Conservation (phyloP, 1,140 invertebrate genomes). For the Nasonia longicornis region DNA sequence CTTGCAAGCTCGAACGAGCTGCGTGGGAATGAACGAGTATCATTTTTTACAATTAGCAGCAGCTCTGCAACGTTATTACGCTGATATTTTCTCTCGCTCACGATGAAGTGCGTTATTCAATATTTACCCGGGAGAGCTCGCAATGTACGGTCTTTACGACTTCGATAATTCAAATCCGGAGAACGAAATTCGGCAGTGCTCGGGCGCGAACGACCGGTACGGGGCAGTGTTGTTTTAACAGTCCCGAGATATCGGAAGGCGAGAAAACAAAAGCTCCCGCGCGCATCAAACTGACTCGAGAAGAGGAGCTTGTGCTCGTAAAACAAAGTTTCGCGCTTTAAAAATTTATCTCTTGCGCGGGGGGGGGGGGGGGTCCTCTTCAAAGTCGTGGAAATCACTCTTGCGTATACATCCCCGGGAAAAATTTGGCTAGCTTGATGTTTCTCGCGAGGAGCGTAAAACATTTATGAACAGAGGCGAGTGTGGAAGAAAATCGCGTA, state of each 20-base stretch:
- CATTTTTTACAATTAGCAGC: background rate
- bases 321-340: conserved; percentile 10
- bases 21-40: background rate
- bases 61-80: background rate
- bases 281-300: conserved; percentile 1
- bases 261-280: background rate
- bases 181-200: background rate
- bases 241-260: background rate
- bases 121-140: background rate
- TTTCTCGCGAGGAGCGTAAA: conserved; percentile 33
- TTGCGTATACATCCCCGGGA: background rate
- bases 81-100: background rate
- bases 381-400: background rate
- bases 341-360: conserved; percentile 35
- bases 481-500: background rate
- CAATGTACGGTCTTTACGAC: background rate
- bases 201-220: background rate
- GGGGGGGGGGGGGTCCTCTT: too few species aligned
- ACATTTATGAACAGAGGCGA: conserved; percentile 42
- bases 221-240: background rate
- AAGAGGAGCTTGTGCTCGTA: background rate
- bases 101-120: background rate
- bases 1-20: background rate
- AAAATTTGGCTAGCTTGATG: background rate
- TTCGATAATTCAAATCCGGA: background rate